Evolutionary conservation across 2,888 invertebrate genomes (phyloP).

Genomic region (Rhagonycha lutea): DNA sequence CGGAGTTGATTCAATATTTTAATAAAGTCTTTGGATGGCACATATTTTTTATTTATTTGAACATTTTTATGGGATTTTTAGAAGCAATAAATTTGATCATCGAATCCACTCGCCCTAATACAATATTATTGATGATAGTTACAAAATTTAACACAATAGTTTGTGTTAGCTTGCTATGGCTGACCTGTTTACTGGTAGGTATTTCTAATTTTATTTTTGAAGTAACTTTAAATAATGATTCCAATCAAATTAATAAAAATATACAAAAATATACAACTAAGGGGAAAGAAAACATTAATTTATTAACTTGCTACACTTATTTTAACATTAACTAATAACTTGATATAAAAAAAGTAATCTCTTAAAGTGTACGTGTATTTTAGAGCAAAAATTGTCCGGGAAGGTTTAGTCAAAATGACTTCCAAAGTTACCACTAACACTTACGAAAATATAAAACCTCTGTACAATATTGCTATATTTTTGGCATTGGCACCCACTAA

Average conservation of each 20-base stretch:
- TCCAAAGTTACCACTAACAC: neutral
- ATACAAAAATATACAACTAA: neutral
- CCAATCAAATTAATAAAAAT: no score
- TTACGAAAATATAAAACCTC: neutral
- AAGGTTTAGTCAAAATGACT: neutral
- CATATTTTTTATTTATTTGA: neutral
- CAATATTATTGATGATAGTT: neutral
- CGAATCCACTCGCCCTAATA: neutral
- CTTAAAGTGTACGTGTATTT: no score
- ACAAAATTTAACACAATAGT: neutral
- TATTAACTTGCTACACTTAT: neutral
- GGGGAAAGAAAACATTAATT: neutral
- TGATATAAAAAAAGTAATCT: no score
- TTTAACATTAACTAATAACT: neutral
- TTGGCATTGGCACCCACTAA: neutral
- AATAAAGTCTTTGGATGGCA: slow-evolving; percentile 5
- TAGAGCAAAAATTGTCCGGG: neutral
- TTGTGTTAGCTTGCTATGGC: neutral
- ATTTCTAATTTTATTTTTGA: neutral
- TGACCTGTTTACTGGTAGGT: neutral
- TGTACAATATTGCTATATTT: neutral
- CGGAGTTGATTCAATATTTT: neutral
- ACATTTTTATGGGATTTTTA: neutral
- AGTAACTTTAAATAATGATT: no score
- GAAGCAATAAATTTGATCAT: neutral